Evolutionary conservation across 2,797 vertebrate genomes (phyloP).

Genomic region (Microchirus variegatus): DNA sequence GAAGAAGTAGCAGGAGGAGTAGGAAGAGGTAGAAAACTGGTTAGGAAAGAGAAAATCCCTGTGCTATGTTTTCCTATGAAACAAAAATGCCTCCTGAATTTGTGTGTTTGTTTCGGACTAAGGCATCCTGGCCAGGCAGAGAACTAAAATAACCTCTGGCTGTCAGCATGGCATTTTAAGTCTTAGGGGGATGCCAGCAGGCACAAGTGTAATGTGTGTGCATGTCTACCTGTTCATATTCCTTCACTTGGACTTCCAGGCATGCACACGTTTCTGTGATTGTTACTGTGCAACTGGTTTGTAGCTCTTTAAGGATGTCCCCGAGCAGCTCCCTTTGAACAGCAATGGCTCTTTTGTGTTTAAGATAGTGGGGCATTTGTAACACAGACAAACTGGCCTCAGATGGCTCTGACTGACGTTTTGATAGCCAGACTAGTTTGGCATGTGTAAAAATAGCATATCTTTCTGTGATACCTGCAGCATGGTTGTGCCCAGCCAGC

Average conservation of each 20-base stretch:
- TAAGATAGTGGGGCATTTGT: constrained; percentile 32
- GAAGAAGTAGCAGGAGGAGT: neutral
- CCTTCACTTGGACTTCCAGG: constrained; percentile 11
- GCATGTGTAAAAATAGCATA: constrained; percentile 53
- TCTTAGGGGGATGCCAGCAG: constrained; percentile 27
- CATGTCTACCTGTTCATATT: neutral
- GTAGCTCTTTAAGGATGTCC: constrained; percentile 31
- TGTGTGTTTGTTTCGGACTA: constrained; percentile 26
- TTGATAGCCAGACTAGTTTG: constrained; percentile 39
- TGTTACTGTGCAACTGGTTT: constrained; percentile 28
- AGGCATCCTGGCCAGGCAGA: constrained; percentile 33
- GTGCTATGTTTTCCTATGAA: constrained; percentile 31
- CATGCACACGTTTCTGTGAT: constrained; percentile 10
- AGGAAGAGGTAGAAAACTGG: constrained; percentile 8
- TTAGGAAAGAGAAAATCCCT: constrained; percentile 1
- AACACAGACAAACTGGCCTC: constrained; percentile 46
- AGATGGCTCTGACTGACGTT: constrained; percentile 48
- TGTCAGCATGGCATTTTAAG: constrained; percentile 46
- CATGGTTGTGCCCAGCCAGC: constrained; percentile 33
- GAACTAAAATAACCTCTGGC: constrained; percentile 56
- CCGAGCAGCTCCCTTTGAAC: constrained; percentile 25
- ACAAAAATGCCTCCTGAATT: constrained; percentile 25
- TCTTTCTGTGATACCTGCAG: constrained; percentile 43
- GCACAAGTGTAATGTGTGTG: constrained; percentile 23
- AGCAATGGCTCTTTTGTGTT: constrained; percentile 16